Percentiles rank a stretch among this genome's conserved stretches.
Evolutionary conservation across 2,113 vertebrate genomes (phyloP).

Genomic region (Peromyscus leucopus): DNA sequence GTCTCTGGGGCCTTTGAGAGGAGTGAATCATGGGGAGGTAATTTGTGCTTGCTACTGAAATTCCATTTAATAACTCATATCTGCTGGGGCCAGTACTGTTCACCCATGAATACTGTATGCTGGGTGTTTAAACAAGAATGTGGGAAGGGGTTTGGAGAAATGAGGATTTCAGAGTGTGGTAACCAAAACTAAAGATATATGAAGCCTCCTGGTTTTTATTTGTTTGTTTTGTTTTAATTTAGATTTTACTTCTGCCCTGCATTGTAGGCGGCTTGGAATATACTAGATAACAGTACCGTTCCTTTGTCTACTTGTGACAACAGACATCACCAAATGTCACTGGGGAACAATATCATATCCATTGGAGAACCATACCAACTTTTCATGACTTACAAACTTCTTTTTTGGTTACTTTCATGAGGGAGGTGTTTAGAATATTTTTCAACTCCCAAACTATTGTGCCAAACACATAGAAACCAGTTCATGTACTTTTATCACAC

Average conservation of each 20-base stretch:
- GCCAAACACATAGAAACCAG: not conserved
- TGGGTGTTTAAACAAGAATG: too few relatives aligned
- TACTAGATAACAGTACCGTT: not conserved
- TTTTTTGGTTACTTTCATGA: not conserved
- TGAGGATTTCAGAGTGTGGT: not conserved
- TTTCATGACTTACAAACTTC: not conserved
- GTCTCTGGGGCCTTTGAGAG: not conserved
- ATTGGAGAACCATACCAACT: not conserved
- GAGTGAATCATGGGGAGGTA: not conserved
- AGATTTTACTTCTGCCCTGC: not conserved
- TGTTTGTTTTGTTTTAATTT: not conserved
- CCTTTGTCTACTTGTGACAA: not conserved
- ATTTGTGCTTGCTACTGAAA: not conserved
- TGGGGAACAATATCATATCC: not conserved
- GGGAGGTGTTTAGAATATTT: not conserved
- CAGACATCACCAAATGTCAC: not conserved
- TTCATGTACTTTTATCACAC: not conserved
- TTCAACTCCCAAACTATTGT: not conserved
- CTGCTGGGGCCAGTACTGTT: not conserved
- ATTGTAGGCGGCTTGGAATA: not conserved
- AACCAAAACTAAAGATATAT: not conserved
- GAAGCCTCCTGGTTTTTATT: not conserved
- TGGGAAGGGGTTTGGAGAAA: not conserved
- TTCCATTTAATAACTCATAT: not conserved
- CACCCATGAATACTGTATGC: not conserved